These are phyloP conservation scores for Porites australiensis DNA, from an alignment of 64 coral and sea anemone genomes.

Conservation along the genomic window DNA sequence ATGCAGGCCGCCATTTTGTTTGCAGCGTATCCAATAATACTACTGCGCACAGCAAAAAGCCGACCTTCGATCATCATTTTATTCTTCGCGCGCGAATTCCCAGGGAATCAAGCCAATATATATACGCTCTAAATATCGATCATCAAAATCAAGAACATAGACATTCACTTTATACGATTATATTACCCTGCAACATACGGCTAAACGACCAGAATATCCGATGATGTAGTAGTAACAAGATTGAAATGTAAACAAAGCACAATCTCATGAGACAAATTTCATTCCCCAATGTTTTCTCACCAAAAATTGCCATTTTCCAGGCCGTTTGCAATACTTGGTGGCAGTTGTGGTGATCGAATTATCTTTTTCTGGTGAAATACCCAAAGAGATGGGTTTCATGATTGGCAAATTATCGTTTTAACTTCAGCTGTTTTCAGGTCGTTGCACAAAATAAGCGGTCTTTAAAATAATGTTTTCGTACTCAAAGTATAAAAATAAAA, in stretches of 20 bases:
- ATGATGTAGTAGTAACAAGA: not conserved
- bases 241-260: conserved; percentile 29
- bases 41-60: not conserved
- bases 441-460: not conserved
- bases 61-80: not conserved
- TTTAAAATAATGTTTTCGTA: not conserved
- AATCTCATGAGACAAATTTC: not conserved
- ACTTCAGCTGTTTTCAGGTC: conserved; percentile 40
- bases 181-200: not conserved
- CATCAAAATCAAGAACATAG: not conserved
- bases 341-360: not conserved
- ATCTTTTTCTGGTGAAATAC: not conserved
- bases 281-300: not conserved
- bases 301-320: not conserved
- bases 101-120: no score
- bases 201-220: not conserved
- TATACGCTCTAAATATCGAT: not conserved
- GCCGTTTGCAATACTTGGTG: not conserved
- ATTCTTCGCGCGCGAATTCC: not conserved
- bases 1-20: not conserved
- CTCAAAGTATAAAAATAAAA: not conserved
- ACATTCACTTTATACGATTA: conserved; percentile 25
- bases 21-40: not conserved
- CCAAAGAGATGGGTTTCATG: not conserved
- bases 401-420: not conserved